These are phyloP conservation scores for Micrasema longulum DNA, from an alignment of 1,140 invertebrate genomes.

Conservation along the genomic window DNA sequence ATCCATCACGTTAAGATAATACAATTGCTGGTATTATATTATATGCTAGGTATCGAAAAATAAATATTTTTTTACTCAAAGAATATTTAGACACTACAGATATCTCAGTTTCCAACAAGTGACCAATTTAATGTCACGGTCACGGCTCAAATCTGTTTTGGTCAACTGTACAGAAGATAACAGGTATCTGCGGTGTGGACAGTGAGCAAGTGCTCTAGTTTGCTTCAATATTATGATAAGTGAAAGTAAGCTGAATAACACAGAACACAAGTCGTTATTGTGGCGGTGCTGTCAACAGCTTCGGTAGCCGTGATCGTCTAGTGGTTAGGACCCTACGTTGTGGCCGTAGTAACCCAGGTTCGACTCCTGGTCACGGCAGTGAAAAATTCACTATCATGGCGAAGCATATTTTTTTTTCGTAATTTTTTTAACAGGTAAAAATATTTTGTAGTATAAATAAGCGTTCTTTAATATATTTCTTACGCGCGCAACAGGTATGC, in stretches of 20 bases:
- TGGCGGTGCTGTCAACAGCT: background rate
- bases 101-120: too few species aligned
- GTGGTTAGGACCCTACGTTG: constrained; percentile 69
- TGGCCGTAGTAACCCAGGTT: constrained; percentile 68
- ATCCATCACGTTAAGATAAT: too few species aligned
- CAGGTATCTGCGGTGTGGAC: background rate
- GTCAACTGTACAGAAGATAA: too few species aligned
- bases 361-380: constrained; percentile 64
- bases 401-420: constrained; percentile 24
- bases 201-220: background rate
- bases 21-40: too few species aligned
- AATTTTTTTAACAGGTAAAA: too few species aligned
- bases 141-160: background rate
- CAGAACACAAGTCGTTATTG: background rate
- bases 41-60: too few species aligned
- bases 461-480: too few species aligned
- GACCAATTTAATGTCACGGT: too few species aligned
- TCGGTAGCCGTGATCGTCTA: constrained; percentile 65
- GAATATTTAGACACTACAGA: too few species aligned
- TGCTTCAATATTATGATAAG: background rate
- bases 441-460: too few species aligned
- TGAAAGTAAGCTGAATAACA: background rate
- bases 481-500: too few species aligned
- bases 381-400: constrained; percentile 55
- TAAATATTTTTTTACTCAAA: too few species aligned